A percentile compares a stretch with the other conserved stretches of the same genome.
Evolutionary conservation across 2,888 invertebrate species (phyloP).

Genomic region (Tholera decimalis): DNA sequence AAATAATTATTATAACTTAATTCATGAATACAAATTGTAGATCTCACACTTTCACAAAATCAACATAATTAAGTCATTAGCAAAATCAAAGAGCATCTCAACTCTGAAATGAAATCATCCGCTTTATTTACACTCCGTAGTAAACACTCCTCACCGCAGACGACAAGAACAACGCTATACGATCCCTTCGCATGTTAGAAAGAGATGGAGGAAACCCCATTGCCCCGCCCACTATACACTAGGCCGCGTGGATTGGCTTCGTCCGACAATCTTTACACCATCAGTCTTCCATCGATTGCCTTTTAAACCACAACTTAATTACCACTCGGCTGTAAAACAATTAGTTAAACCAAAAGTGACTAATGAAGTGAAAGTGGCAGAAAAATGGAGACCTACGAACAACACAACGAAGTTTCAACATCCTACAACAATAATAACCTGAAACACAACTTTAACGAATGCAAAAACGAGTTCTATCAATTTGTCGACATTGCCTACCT

Average conservation of each 20-base stretch:
- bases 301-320: slow-evolving; percentile 82
- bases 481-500: slow-evolving; percentile 71
- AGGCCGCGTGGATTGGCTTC: slow-evolving; percentile 85
- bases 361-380: slow-evolving; percentile 72
- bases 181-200: slow-evolving; percentile 52
- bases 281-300: slow-evolving; percentile 86
- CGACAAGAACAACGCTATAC: slow-evolving; percentile 68
- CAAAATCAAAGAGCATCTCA: slow-evolving; percentile 76
- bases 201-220: slow-evolving; percentile 67
- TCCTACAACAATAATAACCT: slow-evolving; percentile 81
- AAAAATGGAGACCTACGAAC: slow-evolving; percentile 84
- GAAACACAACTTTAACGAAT: slow-evolving; percentile 80
- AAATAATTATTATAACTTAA: neutral
- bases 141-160: slow-evolving; percentile 75
- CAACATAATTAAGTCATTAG: slow-evolving; percentile 79
- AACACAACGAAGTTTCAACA: slow-evolving; percentile 84
- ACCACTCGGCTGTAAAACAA: slow-evolving; percentile 68
- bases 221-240: slow-evolving; percentile 81
- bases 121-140: slow-evolving; percentile 84
- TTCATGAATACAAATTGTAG: slow-evolving; percentile 23
- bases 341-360: slow-evolving; percentile 73
- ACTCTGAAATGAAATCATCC: slow-evolving; percentile 86
- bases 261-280: slow-evolving; percentile 79
- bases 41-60: slow-evolving; percentile 53
- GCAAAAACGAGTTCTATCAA: slow-evolving; percentile 78